Base-by-base conservation (phyloP, 2,113 vertebrate genomes). In the Scolopax mira region DNA sequence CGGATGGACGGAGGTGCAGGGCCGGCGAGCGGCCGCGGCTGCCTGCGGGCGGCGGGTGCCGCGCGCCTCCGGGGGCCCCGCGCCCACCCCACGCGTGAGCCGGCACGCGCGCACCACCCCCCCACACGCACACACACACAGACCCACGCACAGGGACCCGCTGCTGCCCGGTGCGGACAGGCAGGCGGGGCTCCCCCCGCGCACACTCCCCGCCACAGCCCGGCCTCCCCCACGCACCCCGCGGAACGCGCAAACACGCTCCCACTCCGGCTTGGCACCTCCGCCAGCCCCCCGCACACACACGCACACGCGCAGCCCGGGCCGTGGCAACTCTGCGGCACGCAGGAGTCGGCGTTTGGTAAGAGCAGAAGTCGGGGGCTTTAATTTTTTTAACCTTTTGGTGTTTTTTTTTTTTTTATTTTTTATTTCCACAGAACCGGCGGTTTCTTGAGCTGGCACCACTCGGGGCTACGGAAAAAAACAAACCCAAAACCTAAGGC, bases 371-470 rank as follows among this genome's bases (percentile, higher is more conserved):
- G 4, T 13, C 41, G 24, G 37, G 21, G 30, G 12, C 18, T 37
- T 30, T 5, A 13, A n/a, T 17, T 27, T 21, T 55, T 18, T 18
- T 5, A 33, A 35, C 31, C 17, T 10, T 15, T 19, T 18, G 9
- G 48, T 23, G 21, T 23, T 48, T 21, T 11, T 27, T 51, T 25
- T 25, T 51, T 23, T 10, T 23, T 48, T 21, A 6, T 27, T 51
- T 25, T 25, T 51, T 15, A 8, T 14, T 22, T 42, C 27, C 16
- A 16, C 33, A 55, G 35, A 61, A 60, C 2, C 13, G 37, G 42
- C 8, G 5, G 5, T 0, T 10, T 70, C 27, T 8, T 3, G 51
- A 60, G 35, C 31, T 3, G 46, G n/a, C 72, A 4, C 67, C 0
- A 7, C 23, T 25, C 27, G 7, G 11, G 14, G 18, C 44, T 23